Evolutionary conservation across 2,888 invertebrate genomes (phyloP).

Genomic region (Dexiosoma caninum): DNA sequence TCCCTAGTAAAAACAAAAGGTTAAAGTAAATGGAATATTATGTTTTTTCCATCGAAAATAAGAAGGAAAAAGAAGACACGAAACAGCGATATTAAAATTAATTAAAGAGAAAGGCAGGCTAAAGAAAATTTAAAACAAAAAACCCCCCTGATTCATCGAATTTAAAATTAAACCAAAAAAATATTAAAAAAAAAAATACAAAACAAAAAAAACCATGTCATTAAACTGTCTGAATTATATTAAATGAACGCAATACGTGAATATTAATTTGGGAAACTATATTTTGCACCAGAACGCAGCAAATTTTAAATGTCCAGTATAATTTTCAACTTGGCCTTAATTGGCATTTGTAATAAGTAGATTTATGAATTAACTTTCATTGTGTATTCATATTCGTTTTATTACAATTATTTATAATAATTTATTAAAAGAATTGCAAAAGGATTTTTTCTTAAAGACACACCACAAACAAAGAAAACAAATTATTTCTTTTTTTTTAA

Average conservation of each 20-base stretch:
- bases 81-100: conserved; percentile 1
- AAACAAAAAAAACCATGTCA: too few species aligned
- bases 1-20: neutral
- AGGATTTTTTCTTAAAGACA: too few species aligned
- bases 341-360: neutral
- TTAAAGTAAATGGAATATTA: neutral
- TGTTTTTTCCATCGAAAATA: too few species aligned
- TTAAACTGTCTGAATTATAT: conserved; percentile 15
- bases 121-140: conserved; percentile 24
- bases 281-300: neutral
- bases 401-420: neutral
- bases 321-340: neutral
- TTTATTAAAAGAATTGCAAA: too few species aligned
- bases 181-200: too few species aligned
- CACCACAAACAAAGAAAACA: too few species aligned
- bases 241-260: neutral
- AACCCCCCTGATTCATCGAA: conserved; percentile 21
- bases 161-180: neutral
- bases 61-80: conserved; percentile 7
- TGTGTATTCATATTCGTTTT: neutral
- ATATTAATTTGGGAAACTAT: neutral
- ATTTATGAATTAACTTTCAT: conserved; percentile 33
- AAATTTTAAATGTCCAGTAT: neutral
- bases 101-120: conserved; percentile 51
- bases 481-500: too few species aligned